These are phyloP conservation scores for Monochamus alternatus DNA, from an alignment of 2,888 invertebrate species.

Conservation along the genomic window DNA sequence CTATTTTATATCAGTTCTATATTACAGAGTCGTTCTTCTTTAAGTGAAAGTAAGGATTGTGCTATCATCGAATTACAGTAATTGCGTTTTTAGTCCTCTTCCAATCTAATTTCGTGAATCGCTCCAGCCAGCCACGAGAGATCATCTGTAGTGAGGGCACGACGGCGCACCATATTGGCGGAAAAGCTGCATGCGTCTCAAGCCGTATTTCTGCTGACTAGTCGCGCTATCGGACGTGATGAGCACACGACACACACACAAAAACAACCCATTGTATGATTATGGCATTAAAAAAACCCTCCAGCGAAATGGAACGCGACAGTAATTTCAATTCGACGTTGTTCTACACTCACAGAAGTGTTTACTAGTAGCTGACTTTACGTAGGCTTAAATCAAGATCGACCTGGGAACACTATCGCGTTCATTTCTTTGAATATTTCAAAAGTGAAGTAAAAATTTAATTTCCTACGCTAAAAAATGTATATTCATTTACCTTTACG, in stretches of 20 bases:
- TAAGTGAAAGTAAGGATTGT: too few species aligned
- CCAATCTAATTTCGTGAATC: background rate
- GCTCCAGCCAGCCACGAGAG: background rate
- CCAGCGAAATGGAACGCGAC: conserved; percentile 45
- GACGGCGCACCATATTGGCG: conserved; percentile 46
- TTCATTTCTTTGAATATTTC: too few species aligned
- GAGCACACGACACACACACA: conserved; percentile 48
- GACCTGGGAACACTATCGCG: too few species aligned
- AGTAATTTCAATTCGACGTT: conserved; percentile 44
- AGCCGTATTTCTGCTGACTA: conserved; percentile 50
- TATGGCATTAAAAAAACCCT: conserved; percentile 51
- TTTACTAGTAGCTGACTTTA: too few species aligned
- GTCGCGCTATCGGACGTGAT: conserved; percentile 48
- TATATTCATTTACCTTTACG: too few species aligned
- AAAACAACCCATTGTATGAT: conserved; percentile 56
- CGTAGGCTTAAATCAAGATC: too few species aligned
- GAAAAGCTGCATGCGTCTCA: conserved; percentile 47
- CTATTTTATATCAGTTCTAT: too few species aligned
- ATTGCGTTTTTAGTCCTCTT: background rate
- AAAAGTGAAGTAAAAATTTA: too few species aligned
- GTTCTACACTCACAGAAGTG: too few species aligned
- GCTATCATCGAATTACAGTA: too few species aligned
- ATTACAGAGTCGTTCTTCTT: too few species aligned
- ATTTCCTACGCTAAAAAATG: too few species aligned
- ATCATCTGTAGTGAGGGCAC: conserved; percentile 45